These are phyloP conservation scores for Standfussiana lucernea DNA, from an alignment of 2,888 invertebrate species.

Conservation along the genomic window DNA sequence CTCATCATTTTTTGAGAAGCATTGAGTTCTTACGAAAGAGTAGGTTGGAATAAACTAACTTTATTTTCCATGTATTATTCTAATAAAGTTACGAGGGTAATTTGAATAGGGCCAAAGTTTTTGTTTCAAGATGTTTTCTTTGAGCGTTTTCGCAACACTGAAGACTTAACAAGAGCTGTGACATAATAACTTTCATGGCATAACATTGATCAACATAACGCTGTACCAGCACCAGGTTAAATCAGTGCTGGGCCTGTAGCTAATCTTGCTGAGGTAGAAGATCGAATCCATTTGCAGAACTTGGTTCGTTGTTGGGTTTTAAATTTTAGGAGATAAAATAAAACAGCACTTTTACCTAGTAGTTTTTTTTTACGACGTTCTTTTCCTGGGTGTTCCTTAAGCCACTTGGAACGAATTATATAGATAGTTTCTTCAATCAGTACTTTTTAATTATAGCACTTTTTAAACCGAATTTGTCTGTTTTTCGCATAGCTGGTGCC, in stretches of 20 bases:
- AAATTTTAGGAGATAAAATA: no score
- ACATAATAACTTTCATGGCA: not conserved
- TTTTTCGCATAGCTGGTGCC: no score
- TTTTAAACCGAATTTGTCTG: no score
- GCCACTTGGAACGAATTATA: not conserved
- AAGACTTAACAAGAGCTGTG: constrained; percentile 12
- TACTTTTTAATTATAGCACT: not conserved
- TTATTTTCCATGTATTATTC: constrained; percentile 15
- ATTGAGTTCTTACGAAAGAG: constrained; percentile 22
- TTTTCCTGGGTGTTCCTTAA: not conserved
- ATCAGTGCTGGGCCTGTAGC: not conserved
- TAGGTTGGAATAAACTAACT: not conserved
- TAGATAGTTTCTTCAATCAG: not conserved
- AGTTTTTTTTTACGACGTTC: not conserved
- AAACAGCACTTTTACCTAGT: not conserved
- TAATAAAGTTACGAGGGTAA: constrained; percentile 17
- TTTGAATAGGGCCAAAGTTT: constrained; percentile 29
- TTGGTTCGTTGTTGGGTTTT: not conserved
- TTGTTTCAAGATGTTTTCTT: constrained; percentile 46
- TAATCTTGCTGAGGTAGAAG: not conserved
- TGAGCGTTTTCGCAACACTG: constrained; percentile 9
- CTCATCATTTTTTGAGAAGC: constrained; percentile 15
- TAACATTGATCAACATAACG: not conserved
- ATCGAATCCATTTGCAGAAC: not conserved
- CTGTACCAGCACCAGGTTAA: no score